Base-by-base conservation (phyloP, 2,888 invertebrate species). In the Mythimna ferrago region DNA sequence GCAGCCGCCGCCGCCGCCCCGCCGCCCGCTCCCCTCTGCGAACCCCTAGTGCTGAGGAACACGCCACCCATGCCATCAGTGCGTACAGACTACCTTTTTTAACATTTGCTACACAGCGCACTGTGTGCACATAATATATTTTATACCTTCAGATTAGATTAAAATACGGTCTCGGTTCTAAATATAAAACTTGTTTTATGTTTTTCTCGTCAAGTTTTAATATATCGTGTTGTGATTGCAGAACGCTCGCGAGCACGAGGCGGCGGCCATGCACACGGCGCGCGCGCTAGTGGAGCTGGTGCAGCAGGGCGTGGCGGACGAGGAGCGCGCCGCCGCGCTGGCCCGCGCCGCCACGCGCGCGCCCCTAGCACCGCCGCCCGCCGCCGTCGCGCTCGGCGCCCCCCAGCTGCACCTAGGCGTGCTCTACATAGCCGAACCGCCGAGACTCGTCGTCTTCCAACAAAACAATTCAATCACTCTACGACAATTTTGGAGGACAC, bases 401-500 rank as follows among this genome's bases (percentile, higher is more conserved):
- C 96, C 96, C 14, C 94, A 96, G 70, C 92, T 97, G 26, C 95
- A 96, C 78, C 94, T 96, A 19, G 94, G 96, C 72, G 93, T 97
- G 41, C 92, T 96, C n/a, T 95, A 91, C 89, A 91, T 97, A 73
- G 89, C 93, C 85, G 91, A 95, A 74, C 92, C 94, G 56, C 89
- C 93, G 67, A 89, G 91, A 70, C 94, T 95, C 66, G 91, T 95
- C 77, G 91, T 96, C 83, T 96, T 95, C 85, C 96, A 96, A 84
- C 95, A 95, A 78, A 96, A 96, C 87, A 96, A 96, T 81, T 95
- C 97, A 3, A 90, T 91, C 10, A 93, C 95, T 9, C 93, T 97
- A 32, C 96, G 96, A 66, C 95, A 94, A 84, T 97, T 97, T 86
- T 97, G 97, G 97, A 93, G 94, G 57, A 95, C 96, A 1, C 90